Conservation (phyloP, 2,113 vertebrate species). For the Ursus arctos region DNA sequence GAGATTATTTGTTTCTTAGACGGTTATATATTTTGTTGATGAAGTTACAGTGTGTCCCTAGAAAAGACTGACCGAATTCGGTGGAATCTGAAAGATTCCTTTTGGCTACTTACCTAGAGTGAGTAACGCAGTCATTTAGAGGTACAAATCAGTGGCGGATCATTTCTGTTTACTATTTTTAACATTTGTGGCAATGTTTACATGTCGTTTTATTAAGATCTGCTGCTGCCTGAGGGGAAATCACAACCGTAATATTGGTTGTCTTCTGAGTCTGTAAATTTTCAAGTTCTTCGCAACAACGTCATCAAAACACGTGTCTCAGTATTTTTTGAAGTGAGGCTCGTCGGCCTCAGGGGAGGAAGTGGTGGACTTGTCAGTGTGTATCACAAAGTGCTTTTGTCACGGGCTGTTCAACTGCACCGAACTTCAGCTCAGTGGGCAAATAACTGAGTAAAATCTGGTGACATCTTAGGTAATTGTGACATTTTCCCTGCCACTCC, state of each 20-base stretch:
- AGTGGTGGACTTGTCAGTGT: not conserved
- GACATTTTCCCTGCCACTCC: not conserved
- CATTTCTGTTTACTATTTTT: not conserved
- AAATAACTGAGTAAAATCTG: not conserved
- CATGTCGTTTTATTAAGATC: not conserved
- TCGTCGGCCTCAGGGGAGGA: not conserved
- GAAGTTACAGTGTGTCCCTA: not conserved
- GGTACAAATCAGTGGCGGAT: not conserved
- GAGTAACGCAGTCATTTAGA: not conserved
- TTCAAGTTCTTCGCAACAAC: not conserved
- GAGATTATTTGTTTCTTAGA: conserved; percentile 29
- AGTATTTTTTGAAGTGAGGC: not conserved
- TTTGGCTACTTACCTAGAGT: not conserved
- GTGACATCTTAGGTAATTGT: not conserved
- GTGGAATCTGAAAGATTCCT: conserved; percentile 1
- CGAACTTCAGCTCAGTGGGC: not conserved
- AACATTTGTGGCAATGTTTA: not conserved
- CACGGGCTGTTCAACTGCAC: not conserved
- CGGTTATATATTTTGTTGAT: not conserved
- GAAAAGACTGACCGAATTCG: not conserved
- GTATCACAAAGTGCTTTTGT: not conserved
- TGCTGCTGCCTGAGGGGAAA: not conserved
- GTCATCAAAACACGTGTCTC: not conserved
- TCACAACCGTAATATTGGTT: not conserved
- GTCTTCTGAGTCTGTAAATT: not conserved